Evolutionary conservation across 2,888 invertebrate genomes (phyloP), one percentile per base, ranked within the genome.

Genomic region (Lepidocyrtinus sp.): DNA sequence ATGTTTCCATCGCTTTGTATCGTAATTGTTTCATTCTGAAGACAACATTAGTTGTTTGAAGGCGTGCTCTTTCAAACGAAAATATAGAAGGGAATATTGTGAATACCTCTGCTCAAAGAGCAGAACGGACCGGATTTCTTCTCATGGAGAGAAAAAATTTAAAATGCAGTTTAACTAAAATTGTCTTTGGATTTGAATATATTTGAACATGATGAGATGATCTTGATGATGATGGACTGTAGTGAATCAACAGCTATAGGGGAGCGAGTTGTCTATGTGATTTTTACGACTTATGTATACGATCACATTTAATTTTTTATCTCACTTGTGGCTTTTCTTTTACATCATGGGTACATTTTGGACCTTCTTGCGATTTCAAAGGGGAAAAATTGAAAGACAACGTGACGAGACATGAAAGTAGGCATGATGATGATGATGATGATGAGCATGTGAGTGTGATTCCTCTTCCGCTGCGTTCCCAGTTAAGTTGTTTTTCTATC

Each of bases 401-500:
- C 59, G 59, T 59, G 59, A 59, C 59, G 59, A 59, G 59, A 21
- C 59, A 59, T 59, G 59, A 59, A 59, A 59, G 59, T 59, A 22
- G 59, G n/a, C 22, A 24, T 24, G 67, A 69, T 70, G 65, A 64
- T 64, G 65, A 79, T 80, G 75, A 75, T 75, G 70, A 74, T 75
- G 75, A 80, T 80, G 80, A 75, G 80, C 80, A 80, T 75, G 80
- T 80, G 67, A 80, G 80, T 80, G 80, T 80, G 80, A 80, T 80
- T 80, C 80, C 80, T 80, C 80, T 80, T 80, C 80, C 80, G 80
- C 61, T 80, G 65, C 63, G 74, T 75, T 75, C 64, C 64, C 78
- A 67, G 70, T 61, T 70, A 71, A 65, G 46, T 21, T 62, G 22
- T 73, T 26, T 73, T 24, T 64, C 15, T 45, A 62, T n/a, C 46